phyloP scores from a whole-genome alignment of 2,888 invertebrate genomes.

The Eristalinus sepulchralis region DNA sequence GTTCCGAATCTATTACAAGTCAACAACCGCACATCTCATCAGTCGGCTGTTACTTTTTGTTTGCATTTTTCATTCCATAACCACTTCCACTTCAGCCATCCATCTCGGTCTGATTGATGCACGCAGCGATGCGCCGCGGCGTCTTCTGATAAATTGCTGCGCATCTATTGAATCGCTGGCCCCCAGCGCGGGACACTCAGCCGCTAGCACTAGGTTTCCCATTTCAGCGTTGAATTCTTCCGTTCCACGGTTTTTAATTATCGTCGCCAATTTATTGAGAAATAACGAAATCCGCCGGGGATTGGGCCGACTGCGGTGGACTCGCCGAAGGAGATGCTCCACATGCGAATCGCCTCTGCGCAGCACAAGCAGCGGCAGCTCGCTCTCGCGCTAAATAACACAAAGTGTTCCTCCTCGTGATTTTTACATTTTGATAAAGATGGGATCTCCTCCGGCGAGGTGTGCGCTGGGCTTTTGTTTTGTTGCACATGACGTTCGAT shows the following conservation, averaged over 20 bases:
- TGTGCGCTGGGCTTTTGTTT: conserved; percentile 29
- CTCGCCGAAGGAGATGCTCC: conserved; percentile 45
- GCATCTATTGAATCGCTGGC: conserved; percentile 23
- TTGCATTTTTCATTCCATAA: conserved; percentile 26
- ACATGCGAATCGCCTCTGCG: conserved; percentile 51
- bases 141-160: conserved; percentile 33
- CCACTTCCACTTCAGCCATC: conserved; percentile 4
- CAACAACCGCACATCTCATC: neutral
- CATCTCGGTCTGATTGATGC: conserved; percentile 42
- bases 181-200: neutral
- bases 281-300: conserved; percentile 62
- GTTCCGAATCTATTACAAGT: neutral
- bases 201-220: conserved; percentile 20
- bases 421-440: conserved; percentile 69
- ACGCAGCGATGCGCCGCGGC: neutral
- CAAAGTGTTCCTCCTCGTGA: conserved; percentile 59
- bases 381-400: conserved; percentile 55
- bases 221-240: conserved; percentile 34
- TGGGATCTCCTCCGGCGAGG: conserved; percentile 18
- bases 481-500: conserved; percentile 14
- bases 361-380: neutral
- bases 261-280: conserved; percentile 61
- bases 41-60: conserved; percentile 8
- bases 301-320: conserved; percentile 19
- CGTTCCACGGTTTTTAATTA: conserved; percentile 47